Base-by-base conservation (phyloP, 2,797 vertebrate species). In the Gymnopithys bicolor region DNA sequence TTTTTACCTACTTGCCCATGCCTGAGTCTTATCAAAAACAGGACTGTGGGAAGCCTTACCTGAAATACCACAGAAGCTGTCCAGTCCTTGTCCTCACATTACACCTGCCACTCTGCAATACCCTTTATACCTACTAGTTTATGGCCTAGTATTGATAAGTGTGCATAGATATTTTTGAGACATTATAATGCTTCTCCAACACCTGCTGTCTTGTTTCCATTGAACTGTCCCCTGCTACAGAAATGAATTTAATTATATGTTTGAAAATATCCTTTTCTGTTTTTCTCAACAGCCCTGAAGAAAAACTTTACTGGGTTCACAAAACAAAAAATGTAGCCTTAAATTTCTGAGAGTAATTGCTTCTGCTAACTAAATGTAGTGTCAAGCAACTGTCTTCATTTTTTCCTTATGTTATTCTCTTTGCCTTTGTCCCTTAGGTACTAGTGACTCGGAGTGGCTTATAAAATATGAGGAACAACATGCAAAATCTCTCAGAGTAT, bases 381-480 rank as follows among this genome's bases (percentile, higher is more conserved):
- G 28, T 82, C 67, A 80, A 67, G n/a, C 49, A 90, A 91, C 93
- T 87, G 41, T 81, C 77, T 89, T 32, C 71, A 55, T 52, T 89
- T 91, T 91, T 95, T n/a, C 39, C 51, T 76, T 82, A 83, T 37
- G 13, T 78, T 87, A 49, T 84, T 95, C 55, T 39, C 39, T 68
- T 90, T 93, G 79, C 37, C 74, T 90, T 90, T 78, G 73, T 95
- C 87, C 75, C 87, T 79, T 53, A 77, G 49, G 71, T 94, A 58
- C 66, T 19, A 56, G 60, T 96, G 94, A 95, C 69, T 96, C 89
- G 95, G 95, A 86, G 35, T 62, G 58, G 46, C 53, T 93, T 89
- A 95, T 90, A 82, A 95, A 96, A 95, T 92, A 94, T 89, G 56
- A 95, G 95, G 56, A 94, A 80, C 83, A 95, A 80, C 92, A 84